A percentile compares a stretch with the other conserved stretches of the same genome.
phyloP scores from a whole-genome alignment of 1,140 invertebrate species.

The Bathynomus jamesi region DNA sequence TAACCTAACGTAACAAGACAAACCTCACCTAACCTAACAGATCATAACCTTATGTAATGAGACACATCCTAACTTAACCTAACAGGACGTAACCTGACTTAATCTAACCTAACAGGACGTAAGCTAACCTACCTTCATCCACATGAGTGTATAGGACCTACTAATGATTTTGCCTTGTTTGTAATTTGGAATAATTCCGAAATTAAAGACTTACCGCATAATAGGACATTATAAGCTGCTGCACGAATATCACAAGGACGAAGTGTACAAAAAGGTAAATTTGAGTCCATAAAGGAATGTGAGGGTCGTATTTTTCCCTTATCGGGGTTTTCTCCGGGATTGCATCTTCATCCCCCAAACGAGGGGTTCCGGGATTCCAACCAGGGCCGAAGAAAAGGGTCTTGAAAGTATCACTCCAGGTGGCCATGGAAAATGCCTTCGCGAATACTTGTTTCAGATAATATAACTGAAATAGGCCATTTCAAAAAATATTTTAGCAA shows the following conservation, averaged over 20 bases:
- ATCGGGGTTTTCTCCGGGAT: neutral
- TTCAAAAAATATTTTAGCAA: neutral
- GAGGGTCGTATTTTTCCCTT: constrained; percentile 6
- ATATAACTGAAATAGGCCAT: neutral
- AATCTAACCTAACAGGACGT: too few relatives aligned
- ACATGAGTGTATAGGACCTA: too few relatives aligned
- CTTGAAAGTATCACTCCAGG: neutral
- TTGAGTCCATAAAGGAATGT: neutral
- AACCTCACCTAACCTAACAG: too few relatives aligned
- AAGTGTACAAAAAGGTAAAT: constrained; percentile 5
- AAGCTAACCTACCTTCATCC: too few relatives aligned
- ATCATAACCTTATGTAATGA: too few relatives aligned
- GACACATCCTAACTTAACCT: too few relatives aligned
- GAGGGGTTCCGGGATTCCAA: constrained; percentile 1
- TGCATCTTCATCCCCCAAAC: constrained; percentile 7
- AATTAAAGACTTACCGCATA: constrained; percentile 8
- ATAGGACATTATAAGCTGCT: constrained; percentile 1
- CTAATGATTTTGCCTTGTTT: too few relatives aligned
- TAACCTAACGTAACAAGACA: too few relatives aligned
- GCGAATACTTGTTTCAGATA: neutral
- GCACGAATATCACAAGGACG: neutral
- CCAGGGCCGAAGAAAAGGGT: constrained; percentile 7
- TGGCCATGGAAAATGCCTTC: neutral
- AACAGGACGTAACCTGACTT: too few relatives aligned
- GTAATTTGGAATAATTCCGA: too few relatives aligned